Evolutionary conservation across 2,797 vertebrate species (phyloP), one percentile per base, ranked within the genome.

Genomic region (Myoxocephalus aenaeus): DNA sequence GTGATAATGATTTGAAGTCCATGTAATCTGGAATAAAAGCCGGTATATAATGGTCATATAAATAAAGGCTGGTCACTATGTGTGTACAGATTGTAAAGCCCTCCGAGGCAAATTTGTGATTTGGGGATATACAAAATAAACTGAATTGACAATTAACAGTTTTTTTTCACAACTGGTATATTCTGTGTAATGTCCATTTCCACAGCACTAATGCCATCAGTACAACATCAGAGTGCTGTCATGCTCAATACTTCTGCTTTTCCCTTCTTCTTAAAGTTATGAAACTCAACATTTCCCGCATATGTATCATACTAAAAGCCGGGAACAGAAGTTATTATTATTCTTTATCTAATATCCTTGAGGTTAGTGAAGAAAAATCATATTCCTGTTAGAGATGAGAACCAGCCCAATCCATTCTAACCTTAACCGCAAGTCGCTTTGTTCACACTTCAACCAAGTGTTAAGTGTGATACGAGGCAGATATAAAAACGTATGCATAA

Each of bases 1-100:
- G 63, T 59, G 40, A 38, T 34, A 79, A 79, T 7, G 59, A 44
- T 73, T 42, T 56, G 4, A 36, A 25, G 46, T 25, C 5, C 20
- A 0, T n/a, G 0, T 29, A n/a, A 54, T 62, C 9, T 36, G 15
- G 6, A 73, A 40, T 29, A 58, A 34, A 58, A 48, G 17, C 2
- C 7, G 17, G 18, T 18, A 77, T 64, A 69, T 20, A 42, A 12
- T 18, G 1, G 48, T 36, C 0, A 4, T 22, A 48, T 40, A 44
- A 70, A 70, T 58, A 6, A 48, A 62, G 32, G 1, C n/a, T 29
- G 22, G 22, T 34, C 17, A 20, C 25, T 29, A 32, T 32, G 3
- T 32, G 32, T 2, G 32, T 32, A 32, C 32, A 32, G 32, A 32
- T 32, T 32, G 32, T 4, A 32, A 32, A 32, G 32, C 32, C 5